These are phyloP conservation scores for Lutjanus argentimaculatus DNA, from an alignment of 2,797 vertebrate species.

Conservation along the genomic window DNA sequence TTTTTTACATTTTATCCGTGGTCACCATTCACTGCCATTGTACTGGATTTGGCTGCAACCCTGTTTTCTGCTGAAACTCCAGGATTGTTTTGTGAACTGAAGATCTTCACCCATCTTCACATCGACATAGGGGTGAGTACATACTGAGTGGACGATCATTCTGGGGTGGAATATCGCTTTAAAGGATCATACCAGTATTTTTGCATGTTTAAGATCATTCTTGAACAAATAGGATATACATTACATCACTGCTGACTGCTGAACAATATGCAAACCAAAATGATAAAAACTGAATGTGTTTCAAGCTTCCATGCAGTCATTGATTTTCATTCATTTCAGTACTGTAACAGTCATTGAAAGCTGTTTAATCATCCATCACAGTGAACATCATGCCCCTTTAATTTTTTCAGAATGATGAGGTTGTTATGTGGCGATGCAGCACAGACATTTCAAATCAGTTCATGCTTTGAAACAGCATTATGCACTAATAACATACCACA, in stretches of 20 bases:
- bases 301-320: neutral
- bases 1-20: no score
- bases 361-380: neutral
- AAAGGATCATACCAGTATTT: neutral
- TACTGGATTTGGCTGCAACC: no score
- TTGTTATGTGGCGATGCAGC: neutral
- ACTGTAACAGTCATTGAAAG: neutral
- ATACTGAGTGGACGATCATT: no score
- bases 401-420: neutral
- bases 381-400: neutral
- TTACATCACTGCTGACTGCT: slow-evolving; percentile 9
- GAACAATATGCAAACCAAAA: neutral
- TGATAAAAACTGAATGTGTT: no score
- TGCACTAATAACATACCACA: slow-evolving; percentile 1
- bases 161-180: no score
- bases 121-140: no score
- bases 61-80: no score
- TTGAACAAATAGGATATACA: neutral
- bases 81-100: no score
- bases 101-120: no score
- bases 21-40: no score
- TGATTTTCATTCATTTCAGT: neutral
- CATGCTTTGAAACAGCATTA: slow-evolving; percentile 5
- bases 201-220: slow-evolving; percentile 26
- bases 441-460: slow-evolving; percentile 4